Conservation (phyloP, 2,797 vertebrate genomes). For the Sebastes nivosus region DNA sequence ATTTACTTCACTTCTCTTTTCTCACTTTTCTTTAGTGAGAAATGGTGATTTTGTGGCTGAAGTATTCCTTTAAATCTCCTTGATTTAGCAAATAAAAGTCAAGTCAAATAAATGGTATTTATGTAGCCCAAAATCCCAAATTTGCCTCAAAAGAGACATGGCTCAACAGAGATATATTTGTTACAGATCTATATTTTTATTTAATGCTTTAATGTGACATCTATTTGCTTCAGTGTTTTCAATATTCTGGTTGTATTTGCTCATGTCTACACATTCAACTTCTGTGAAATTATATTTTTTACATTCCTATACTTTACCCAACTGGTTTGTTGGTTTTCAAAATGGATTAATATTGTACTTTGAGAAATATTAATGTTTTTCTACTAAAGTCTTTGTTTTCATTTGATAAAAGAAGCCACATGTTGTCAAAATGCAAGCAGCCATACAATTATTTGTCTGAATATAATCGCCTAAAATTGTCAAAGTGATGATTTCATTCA, state of each 20-base stretch:
- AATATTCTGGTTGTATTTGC: not conserved
- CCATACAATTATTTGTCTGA: not conserved
- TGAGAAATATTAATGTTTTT: not conserved
- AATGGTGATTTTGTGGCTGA: no score
- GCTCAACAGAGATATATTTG: not conserved
- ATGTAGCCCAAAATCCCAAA: not conserved
- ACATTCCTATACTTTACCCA: no score
- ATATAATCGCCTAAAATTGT: not conserved
- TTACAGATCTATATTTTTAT: not conserved
- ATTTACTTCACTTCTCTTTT: not conserved
- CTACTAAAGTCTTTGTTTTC: not conserved
- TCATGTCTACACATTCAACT: not conserved
- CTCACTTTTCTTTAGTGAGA: not conserved
- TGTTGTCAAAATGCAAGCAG: not conserved
- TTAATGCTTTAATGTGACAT: not conserved
- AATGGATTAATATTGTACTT: not conserved
- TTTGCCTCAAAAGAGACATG: not conserved
- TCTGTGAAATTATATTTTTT: not conserved
- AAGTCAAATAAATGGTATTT: not conserved
- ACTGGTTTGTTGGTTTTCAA: not conserved
- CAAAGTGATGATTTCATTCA: not conserved
- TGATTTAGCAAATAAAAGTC: not conserved
- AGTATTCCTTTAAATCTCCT: not conserved
- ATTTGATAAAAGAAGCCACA: not conserved
- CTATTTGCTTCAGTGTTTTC: not conserved